Evolutionary conservation across 2,888 invertebrate species (phyloP).

Genomic region (Glyphotaelius pellucidus): DNA sequence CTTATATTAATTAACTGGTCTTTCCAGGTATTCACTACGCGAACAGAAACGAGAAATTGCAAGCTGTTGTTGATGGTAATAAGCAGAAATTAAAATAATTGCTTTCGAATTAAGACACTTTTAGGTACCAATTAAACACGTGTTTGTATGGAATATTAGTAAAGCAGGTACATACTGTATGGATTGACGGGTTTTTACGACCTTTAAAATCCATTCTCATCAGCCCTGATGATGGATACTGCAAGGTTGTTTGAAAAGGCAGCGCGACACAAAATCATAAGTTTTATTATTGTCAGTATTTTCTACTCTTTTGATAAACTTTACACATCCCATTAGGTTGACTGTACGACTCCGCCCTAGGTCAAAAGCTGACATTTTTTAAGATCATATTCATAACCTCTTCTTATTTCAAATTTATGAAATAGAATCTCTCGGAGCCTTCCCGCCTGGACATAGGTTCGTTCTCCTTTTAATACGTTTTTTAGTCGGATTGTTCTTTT

Average conservation of each 20-base stretch:
- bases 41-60: too few species aligned
- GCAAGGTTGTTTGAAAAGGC: too few species aligned
- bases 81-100: too few species aligned
- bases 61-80: too few species aligned
- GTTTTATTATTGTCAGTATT: not conserved
- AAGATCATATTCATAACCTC: slow-evolving; percentile 31
- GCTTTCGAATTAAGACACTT: not conserved
- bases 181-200: not conserved
- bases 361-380: slow-evolving; percentile 53
- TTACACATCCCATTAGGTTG: not conserved
- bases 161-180: not conserved
- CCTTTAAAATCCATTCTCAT: not conserved
- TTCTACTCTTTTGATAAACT: not conserved
- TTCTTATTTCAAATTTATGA: slow-evolving; percentile 44
- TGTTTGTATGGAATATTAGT: not conserved
- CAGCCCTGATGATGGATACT: too few species aligned
- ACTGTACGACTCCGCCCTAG: slow-evolving; percentile 33
- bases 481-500: slow-evolving; percentile 52
- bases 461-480: slow-evolving; percentile 33
- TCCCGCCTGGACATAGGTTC: slow-evolving; percentile 24
- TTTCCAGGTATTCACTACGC: too few species aligned
- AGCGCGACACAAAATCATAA: too few species aligned
- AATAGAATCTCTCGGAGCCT: slow-evolving; percentile 46
- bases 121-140: not conserved
- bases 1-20: too few species aligned